A percentile compares a stretch with the other conserved stretches of the same genome.
phyloP scores from a whole-genome alignment of 2,888 invertebrate genomes.

The Hyppa rectilinea region DNA sequence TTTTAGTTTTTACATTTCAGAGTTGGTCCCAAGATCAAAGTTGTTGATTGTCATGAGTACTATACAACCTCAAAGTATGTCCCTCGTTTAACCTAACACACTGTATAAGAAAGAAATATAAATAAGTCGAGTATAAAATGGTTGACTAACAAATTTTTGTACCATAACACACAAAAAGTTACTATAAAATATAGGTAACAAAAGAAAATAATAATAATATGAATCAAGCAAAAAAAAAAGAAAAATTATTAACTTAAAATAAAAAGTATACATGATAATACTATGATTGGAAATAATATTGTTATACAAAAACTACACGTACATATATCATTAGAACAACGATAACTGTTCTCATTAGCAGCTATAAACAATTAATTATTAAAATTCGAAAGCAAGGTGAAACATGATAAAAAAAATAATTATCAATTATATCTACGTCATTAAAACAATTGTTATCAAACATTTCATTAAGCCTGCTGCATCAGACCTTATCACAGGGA shows the following conservation, averaged over 20 bases:
- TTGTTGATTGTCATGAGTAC: no score
- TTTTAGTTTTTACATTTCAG: no score
- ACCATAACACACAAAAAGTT: not conserved
- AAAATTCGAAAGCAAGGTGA: slow-evolving; percentile 40
- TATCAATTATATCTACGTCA: slow-evolving; percentile 50
- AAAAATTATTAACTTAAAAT: not conserved
- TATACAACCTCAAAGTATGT: no score
- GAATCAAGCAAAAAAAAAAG: not conserved
- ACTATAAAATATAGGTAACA: not conserved
- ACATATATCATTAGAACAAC: slow-evolving; percentile 9
- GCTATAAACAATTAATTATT: slow-evolving; percentile 27
- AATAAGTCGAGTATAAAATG: not conserved
- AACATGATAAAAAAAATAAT: slow-evolving; percentile 31
- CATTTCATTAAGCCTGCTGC: slow-evolving; percentile 50
- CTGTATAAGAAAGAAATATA: no score
- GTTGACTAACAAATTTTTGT: not conserved
- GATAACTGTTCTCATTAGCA: slow-evolving; percentile 29
- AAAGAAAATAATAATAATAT: not conserved
- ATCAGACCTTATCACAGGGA: slow-evolving; percentile 74
- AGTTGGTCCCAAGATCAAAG: no score
- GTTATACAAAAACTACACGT: slow-evolving; percentile 16
- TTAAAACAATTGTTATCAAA: slow-evolving; percentile 53
- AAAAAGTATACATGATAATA: slow-evolving; percentile 40
- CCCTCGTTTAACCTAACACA: no score
- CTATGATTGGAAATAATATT: slow-evolving; percentile 16